Base-by-base conservation (phyloP, 2,113 vertebrate species). In the Boulengeromyrus knoepffleri region DNA sequence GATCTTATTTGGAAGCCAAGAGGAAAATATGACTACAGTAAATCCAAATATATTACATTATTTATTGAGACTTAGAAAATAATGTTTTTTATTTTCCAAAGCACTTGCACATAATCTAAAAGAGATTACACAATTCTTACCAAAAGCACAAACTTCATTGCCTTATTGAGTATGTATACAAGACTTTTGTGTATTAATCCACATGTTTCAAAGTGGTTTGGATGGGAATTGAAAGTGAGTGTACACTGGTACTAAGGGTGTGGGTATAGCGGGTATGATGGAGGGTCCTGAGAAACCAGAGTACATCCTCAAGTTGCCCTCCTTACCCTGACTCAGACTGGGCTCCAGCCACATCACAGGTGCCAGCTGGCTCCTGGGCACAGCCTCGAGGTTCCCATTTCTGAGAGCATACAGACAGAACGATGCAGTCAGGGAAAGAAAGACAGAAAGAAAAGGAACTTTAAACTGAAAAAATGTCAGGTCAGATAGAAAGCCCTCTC, bases 401-500 rank as follows among this genome's bases (percentile, higher is more conserved):
- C 88, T 90, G 90, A 93, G 89, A 92, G 62, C 39, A 91, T 45
- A 92, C 84, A 80, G 89, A 90, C 47, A 92, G 84, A 89, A 53
- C 2, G 90, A 91, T 53, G 90, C 91, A 91, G 91, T 85, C 90
- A 47, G 90, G 47, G 90, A 84, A 83, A 85, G 87, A 88, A 15
- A 62, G 77, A 92, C 88, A 89, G 88, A 92, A 88, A 36, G 52
- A 66, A 90, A 91, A 24, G 52, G 77, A 90, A 91, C 91, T 89
- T 91, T 93, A 93, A 91, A 92, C 91, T n/a, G 91, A 91, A 93
- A 93, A 94, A 93, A 93, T 92, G 46, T 39, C 91, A 92, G 95
- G 95, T 95, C 95, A 95, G 89, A 93, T 91, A 88, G 92, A 95
- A 90, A 93, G 90, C 92, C 92, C 90, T 89, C 92, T 86, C 92